Conservation (phyloP, 2,888 invertebrate genomes). For the Opisthograptis luteolata region DNA sequence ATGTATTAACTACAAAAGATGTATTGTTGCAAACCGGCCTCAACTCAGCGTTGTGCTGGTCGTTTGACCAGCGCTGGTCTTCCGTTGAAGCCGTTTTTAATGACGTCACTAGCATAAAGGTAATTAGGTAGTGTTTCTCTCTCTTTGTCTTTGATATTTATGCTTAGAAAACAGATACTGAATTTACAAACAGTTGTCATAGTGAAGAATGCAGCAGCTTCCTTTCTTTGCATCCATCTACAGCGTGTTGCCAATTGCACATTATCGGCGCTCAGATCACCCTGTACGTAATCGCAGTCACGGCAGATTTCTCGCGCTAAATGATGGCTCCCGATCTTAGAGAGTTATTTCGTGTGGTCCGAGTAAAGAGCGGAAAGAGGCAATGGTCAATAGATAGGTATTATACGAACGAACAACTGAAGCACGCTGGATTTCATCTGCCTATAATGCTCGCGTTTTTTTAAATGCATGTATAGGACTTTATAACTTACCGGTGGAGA, state of each 20-base stretch:
- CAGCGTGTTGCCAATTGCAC: conserved; percentile 6
- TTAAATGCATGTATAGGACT: no score
- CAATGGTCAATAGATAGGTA: not conserved
- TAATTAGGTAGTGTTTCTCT: no score
- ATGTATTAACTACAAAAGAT: no score
- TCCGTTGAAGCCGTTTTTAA: no score
- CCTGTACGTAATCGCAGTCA: conserved; percentile 49
- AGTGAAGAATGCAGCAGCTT: conserved; percentile 4
- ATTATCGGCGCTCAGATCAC: conserved; percentile 16
- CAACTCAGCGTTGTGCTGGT: no score
- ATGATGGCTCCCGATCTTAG: conserved; percentile 53
- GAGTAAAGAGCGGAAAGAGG: conserved; percentile 27
- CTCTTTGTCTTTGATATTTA: no score
- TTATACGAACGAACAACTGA: not conserved
- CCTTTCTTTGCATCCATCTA: conserved; percentile 2
- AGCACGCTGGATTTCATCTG: no score
- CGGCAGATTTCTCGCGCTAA: conserved; percentile 64
- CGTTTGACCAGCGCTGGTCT: no score
- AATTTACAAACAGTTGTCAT: not conserved
- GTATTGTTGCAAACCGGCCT: no score
- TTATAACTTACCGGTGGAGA: no score
- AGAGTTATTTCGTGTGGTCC: conserved; percentile 41
- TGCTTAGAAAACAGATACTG: not conserved
- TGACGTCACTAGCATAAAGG: no score
- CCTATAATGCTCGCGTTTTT: no score